Evolutionary conservation across 2,888 invertebrate genomes (phyloP), one percentile per base, ranked within the genome.

Genomic region (Drosophila kambysellisi): DNA sequence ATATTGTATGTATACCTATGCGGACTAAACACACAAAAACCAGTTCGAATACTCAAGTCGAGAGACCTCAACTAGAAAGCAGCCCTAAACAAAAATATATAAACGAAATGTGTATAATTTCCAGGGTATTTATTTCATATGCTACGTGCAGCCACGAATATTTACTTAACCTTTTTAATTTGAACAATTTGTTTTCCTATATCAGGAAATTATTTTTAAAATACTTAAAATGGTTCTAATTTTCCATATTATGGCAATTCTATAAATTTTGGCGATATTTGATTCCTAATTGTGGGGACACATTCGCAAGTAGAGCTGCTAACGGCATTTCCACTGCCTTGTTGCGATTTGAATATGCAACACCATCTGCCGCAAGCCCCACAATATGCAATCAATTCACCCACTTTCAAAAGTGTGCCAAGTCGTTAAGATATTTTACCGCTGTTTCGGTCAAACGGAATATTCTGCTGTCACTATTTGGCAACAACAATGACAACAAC

Each of bases 401-500:
- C 73, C 70, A 76, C 66, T 58, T 71, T 63, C 33, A 30, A 77
- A 77, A 73, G 70, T 68, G 70, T 83, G 87, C 76, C 83, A 72
- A 81, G 67, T 70, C 74, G 79, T 74, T 72, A 79, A 67, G 76
- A 78, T 68, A 82, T 70, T 59, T 48, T 8, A 39, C 29, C 58
- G 53, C 29, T 60, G 57, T 63, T 70, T 67, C 64, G 59, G 46
- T 50, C 41, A 57, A 53, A 57, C 56, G 46, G 56, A 64, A 63
- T 74, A 48, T 65, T 41, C 54, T 70, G 79, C 66, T 77, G 79
- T 79, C 75, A 71, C 75, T 37, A 50, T 59, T 60, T 68, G 64
- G 60, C 66, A 72, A 60, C 69, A 54, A 46, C 53, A 66, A 56
- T 32, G 71, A 39, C 57, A 74, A 69, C 20, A 25, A 25, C 20